Percentiles rank a stretch among this genome's conserved stretches.
These are phyloP conservation scores for Cyphomyrus discorhynchus DNA, from an alignment of 2,113 vertebrate species.

Conservation along the genomic window DNA sequence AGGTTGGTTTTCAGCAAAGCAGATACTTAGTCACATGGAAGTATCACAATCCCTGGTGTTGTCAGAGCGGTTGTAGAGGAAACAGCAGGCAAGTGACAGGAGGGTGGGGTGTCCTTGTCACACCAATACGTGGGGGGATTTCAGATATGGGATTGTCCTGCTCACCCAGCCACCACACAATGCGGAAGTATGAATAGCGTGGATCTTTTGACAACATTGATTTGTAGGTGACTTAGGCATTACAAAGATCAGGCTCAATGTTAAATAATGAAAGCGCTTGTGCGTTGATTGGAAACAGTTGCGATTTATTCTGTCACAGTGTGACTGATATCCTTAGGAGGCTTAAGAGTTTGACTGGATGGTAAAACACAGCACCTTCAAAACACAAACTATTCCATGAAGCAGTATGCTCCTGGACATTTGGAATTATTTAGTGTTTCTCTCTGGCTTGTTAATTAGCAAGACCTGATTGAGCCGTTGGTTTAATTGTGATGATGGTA, in stretches of 20 bases:
- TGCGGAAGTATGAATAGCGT: neutral
- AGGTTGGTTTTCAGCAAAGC: neutral
- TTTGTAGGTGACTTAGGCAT: neutral
- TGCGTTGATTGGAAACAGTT: slow-evolving; percentile 37
- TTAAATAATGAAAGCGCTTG: neutral
- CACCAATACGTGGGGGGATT: neutral
- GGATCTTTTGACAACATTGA: neutral
- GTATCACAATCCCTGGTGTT: neutral
- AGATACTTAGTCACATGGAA: neutral
- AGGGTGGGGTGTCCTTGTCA: neutral
- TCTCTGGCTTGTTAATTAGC: neutral
- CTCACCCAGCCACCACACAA: neutral
- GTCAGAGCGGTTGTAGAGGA: neutral
- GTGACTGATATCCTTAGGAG: slow-evolving; percentile 54
- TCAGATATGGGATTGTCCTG: neutral
- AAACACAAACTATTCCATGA: neutral
- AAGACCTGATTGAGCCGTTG: neutral
- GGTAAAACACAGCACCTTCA: slow-evolving; percentile 41
- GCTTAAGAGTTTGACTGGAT: slow-evolving; percentile 38
- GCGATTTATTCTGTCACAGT: slow-evolving; percentile 20
- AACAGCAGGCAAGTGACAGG: neutral
- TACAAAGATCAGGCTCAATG: neutral
- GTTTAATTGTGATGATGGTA: neutral
- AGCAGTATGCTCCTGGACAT: neutral
- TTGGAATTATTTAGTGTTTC: neutral